Evolutionary conservation across 1,140 invertebrate genomes (phyloP).

Genomic region (Olivierus martensii): DNA sequence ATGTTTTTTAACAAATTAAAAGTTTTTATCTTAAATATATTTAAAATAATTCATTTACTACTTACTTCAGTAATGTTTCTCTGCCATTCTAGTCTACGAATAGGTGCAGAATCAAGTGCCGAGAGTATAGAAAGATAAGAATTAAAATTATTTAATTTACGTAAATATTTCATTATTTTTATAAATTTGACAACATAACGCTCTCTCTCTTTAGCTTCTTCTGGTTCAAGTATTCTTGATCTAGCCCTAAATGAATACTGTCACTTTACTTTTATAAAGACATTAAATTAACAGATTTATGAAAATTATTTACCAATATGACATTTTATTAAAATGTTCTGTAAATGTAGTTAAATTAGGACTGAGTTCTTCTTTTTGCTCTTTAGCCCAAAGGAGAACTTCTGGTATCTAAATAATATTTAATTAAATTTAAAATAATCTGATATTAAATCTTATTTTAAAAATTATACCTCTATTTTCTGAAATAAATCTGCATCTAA

Average conservation of each 20-base stretch:
- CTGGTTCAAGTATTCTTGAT: slow-evolving; percentile 57
- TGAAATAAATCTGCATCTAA: slow-evolving; percentile 90
- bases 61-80: slow-evolving; percentile 70
- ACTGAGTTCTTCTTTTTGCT: slow-evolving; percentile 91
- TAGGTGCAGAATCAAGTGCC: slow-evolving; percentile 90
- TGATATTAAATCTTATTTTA: not conserved
- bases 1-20: too few relatives aligned
- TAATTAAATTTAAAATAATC: not conserved
- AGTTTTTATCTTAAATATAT: too few relatives aligned
- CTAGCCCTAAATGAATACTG: slow-evolving; percentile 43
- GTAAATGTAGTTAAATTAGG: slow-evolving; percentile 95
- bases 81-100: slow-evolving; percentile 81
- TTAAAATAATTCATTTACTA: too few relatives aligned
- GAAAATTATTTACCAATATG: slow-evolving; percentile 58
- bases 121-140: slow-evolving; percentile 92
- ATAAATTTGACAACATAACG: slow-evolving; percentile 93
- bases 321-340: slow-evolving; percentile 99
- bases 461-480: slow-evolving; percentile 75
- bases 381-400: slow-evolving; percentile 89
- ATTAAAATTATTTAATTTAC: slow-evolving; percentile 97
- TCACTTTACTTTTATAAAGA: too few relatives aligned
- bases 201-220: slow-evolving; percentile 86
- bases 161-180: slow-evolving; percentile 94
- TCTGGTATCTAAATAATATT: slow-evolving; percentile 49
- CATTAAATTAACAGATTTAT: not conserved